Percentiles rank a stretch among this genome's conserved stretches.
These are phyloP conservation scores for Trachythela sp. DNA, from an alignment of 64 coral and sea anemone genomes.

Conservation along the genomic window DNA sequence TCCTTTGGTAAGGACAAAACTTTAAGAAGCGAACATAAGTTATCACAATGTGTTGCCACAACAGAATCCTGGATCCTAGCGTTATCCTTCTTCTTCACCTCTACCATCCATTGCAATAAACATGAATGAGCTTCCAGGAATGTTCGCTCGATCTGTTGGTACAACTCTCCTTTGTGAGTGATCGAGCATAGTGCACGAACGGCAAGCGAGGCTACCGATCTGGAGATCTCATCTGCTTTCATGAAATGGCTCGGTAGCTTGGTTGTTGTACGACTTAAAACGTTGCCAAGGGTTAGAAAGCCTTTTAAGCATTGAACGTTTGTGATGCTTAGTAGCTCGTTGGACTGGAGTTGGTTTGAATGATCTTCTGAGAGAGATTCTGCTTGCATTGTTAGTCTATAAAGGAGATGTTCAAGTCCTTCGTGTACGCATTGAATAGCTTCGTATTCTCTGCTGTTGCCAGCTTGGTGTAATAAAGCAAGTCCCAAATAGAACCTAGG, in stretches of 20 bases:
- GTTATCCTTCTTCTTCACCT: conserved; percentile 21
- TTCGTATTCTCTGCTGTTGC: conserved; percentile 57
- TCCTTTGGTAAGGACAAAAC: conserved; percentile 72
- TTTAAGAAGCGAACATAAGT: conserved; percentile 83
- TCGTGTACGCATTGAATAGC: conserved; percentile 68
- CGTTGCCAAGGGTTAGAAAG: conserved; percentile 43
- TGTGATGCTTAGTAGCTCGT: conserved; percentile 26
- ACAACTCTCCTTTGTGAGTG: conserved; percentile 75
- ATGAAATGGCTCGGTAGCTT: conserved; percentile 44
- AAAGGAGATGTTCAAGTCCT: conserved; percentile 70
- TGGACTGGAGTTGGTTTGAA: conserved; percentile 29
- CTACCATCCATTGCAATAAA: conserved; percentile 69
- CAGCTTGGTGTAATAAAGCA: conserved; percentile 58
- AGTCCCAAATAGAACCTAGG: conserved; percentile 73
- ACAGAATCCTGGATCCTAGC: conserved; percentile 31
- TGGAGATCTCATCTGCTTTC: conserved; percentile 40
- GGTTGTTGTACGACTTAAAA: neutral
- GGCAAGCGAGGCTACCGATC: conserved; percentile 40
- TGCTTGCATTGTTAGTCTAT: conserved; percentile 24
- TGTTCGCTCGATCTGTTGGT: conserved; percentile 74
- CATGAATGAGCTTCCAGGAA: conserved; percentile 67
- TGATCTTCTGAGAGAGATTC: conserved; percentile 17
- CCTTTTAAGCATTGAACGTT: conserved; percentile 72
- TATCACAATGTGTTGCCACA: conserved; percentile 59
- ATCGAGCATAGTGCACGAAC: conserved; percentile 48